These are phyloP conservation scores for Myrmecobius fasciatus DNA, from an alignment of 2,113 vertebrate species.

Conservation along the genomic window DNA sequence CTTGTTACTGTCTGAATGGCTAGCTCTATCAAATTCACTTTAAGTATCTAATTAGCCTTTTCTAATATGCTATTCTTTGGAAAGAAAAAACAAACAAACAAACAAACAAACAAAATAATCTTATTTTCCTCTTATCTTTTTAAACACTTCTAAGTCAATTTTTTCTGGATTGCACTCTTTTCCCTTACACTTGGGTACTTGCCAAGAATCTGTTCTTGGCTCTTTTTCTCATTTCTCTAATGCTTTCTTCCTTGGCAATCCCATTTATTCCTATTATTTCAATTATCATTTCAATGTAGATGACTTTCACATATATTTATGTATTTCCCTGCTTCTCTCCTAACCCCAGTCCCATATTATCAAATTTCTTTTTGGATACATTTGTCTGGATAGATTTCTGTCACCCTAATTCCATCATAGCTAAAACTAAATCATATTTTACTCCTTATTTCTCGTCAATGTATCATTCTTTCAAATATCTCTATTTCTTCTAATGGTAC, in stretches of 20 bases:
- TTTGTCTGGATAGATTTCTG: too few relatives aligned
- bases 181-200: too few relatives aligned
- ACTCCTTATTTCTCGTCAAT: neutral
- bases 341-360: neutral
- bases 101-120: neutral
- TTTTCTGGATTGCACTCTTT: too few relatives aligned
- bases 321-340: neutral
- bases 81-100: neutral
- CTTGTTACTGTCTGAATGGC: neutral
- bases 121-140: neutral
- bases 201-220: neutral
- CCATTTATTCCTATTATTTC: neutral
- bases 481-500: neutral
- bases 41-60: too few relatives aligned
- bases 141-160: too few relatives aligned
- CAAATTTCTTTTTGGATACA: neutral
- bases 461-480: neutral
- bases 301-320: neutral
- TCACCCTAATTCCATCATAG: neutral
- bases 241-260: neutral
- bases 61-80: neutral
- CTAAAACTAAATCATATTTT: neutral
- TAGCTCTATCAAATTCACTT: neutral
- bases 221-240: neutral
- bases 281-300: neutral